Conservation (phyloP, 2,113 vertebrate species). For the Pygoscelis antarcticus region DNA sequence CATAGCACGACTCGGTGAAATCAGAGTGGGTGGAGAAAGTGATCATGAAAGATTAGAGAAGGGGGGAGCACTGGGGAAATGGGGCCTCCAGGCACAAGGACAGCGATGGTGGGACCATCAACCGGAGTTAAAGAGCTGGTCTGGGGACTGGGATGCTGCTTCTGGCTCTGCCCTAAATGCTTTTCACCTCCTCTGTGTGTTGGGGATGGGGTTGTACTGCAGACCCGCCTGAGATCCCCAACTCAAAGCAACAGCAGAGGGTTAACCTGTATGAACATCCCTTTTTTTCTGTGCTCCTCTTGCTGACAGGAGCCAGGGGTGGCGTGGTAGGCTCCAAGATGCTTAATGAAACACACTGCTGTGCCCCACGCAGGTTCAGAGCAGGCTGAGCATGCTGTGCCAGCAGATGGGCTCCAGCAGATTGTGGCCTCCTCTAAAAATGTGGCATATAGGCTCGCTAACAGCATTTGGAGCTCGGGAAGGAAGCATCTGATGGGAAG, state of each 20-base stretch:
- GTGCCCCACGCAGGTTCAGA: too few species aligned
- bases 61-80: neutral
- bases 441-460: fast-evolving
- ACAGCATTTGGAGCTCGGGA: fast-evolving
- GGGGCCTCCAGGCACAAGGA: fast-evolving
- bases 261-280: fast-evolving
- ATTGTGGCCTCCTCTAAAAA: fast-evolving
- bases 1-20: neutral
- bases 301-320: fast-evolving
- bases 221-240: neutral
- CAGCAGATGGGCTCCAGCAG: neutral
- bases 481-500: neutral
- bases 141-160: neutral
- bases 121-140: fast-evolving
- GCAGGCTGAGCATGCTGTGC: neutral
- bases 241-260: fast-evolving
- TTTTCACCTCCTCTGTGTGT: neutral
- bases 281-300: fast-evolving
- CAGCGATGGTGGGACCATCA: fast-evolving
- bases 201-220: neutral
- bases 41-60: neutral
- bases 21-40: slow-evolving; percentile 7
- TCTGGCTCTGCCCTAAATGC: neutral
- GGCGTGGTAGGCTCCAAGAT: fast-evolving
- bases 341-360: fast-evolving